Base-by-base conservation (phyloP, 2,797 vertebrate genomes). In the Spinus olivaceus region DNA sequence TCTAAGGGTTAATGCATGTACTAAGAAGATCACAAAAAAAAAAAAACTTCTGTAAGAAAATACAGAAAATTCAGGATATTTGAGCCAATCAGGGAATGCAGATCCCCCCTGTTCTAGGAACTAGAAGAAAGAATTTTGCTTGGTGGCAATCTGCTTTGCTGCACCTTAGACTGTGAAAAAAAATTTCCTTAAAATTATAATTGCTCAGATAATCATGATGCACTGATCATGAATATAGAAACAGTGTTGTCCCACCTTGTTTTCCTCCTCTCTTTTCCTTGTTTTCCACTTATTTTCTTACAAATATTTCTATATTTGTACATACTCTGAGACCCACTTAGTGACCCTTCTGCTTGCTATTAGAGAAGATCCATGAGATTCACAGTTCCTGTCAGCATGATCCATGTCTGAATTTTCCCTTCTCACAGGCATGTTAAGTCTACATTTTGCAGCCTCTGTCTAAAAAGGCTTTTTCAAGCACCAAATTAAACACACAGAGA, bases 401-500 rank as follows among this genome's bases (percentile, higher is more conserved):
- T 47, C 49, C 60, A 0, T 24, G 59, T 66, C 65, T 72, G 72
- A 81, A 56, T 94, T 77, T 70, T 67, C n/a, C 12, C 46, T 86
- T 44, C 78, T 89, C 32, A 47, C 28, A 69, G 30, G 33, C 69
- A 87, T 60, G 32, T 51, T 69, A 89, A 81, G 27, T 35, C 70
- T 88, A 76, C 59, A 74, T 90, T 92, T 61, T 69, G 32, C 57
- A 94, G 63, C 20, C n/a, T 86, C 77, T 84, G 67, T 88, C 66
- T 83, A 90, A 91, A 93, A 94, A 94, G 64, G 60, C 87, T 92
- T 90, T 80, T 91, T 81, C 63, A 88, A 88, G 54, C 71, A 96
- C 70, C 51, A 95, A 91, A 96, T 96, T 91, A 94, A 94, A 95
- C 66, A 94, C 47, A 71, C 70, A 92, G 73, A 66, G 67, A 96